Percentiles rank a stretch among this genome's conserved stretches.
phyloP scores from a whole-genome alignment of 2,113 vertebrate species.

The Peromyscus polionotus region DNA sequence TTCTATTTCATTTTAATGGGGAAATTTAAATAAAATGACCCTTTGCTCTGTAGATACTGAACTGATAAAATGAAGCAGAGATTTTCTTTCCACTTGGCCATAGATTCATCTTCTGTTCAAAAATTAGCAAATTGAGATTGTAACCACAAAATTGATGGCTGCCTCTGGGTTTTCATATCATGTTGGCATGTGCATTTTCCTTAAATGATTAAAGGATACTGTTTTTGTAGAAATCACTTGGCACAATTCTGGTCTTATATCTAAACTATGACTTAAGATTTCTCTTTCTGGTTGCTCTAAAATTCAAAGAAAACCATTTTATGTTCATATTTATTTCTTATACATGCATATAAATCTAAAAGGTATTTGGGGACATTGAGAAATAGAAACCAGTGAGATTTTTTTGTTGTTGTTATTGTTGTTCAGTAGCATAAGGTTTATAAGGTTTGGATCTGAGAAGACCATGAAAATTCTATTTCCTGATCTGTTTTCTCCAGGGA shows the following conservation, averaged over 20 bases:
- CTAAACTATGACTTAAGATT: neutral
- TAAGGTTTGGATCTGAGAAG: constrained; percentile 29
- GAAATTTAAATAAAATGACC: neutral
- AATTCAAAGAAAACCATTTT: neutral
- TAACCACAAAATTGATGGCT: neutral
- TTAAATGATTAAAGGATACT: neutral
- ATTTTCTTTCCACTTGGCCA: neutral
- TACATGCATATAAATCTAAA: neutral
- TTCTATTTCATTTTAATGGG: constrained; percentile 24
- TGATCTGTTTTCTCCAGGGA: constrained; percentile 39
- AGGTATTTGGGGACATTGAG: neutral
- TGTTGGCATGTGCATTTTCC: constrained; percentile 21
- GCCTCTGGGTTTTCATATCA: neutral
- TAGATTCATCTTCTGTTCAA: neutral
- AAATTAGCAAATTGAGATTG: neutral
- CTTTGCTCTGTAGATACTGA: neutral
- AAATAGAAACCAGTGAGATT: constrained; percentile 19
- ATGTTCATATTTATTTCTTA: constrained; percentile 1
- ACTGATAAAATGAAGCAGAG: constrained; percentile 10
- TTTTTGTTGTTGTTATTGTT: neutral
- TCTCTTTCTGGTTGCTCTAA: constrained; percentile 15
- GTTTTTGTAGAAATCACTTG: neutral
- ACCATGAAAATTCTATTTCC: constrained; percentile 71
- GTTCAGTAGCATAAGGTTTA: constrained; percentile 27
- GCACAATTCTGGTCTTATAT: neutral